Conservation (phyloP, 2,888 invertebrate genomes). For the Sphaeridia pumilis region DNA sequence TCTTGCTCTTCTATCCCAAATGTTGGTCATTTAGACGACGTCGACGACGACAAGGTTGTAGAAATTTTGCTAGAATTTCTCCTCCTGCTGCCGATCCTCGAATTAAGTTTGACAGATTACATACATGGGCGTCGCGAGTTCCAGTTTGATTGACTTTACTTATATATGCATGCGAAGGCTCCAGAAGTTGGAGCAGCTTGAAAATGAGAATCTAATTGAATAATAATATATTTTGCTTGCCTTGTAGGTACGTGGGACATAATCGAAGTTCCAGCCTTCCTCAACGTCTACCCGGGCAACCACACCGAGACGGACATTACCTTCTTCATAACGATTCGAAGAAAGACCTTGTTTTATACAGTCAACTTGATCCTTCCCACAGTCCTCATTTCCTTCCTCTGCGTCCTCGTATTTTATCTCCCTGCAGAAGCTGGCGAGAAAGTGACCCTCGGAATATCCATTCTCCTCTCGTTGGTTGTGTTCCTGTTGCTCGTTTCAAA, state of each 20-base stretch:
- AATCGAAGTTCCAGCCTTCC: slow-evolving; percentile 84
- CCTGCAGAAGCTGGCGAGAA: slow-evolving; percentile 86
- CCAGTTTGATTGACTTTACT: too few relatives aligned
- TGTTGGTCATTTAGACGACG: too few relatives aligned
- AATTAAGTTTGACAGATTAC: too few relatives aligned
- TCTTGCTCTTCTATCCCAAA: too few relatives aligned
- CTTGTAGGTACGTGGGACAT: slow-evolving; percentile 76
- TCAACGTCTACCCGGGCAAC: slow-evolving; percentile 76
- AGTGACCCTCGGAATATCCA: slow-evolving; percentile 85
- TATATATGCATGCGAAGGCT: too few relatives aligned
- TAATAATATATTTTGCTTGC: too few relatives aligned
- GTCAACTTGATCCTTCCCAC: slow-evolving; percentile 98
- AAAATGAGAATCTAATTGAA: too few relatives aligned
- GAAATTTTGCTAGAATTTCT: too few relatives aligned
- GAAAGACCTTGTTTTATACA: slow-evolving; percentile 98
- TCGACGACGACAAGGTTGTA: too few relatives aligned
- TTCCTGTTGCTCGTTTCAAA: slow-evolving; percentile 96
- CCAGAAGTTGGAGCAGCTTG: too few relatives aligned
- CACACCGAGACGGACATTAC: slow-evolving; percentile 93
- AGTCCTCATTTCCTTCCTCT: slow-evolving; percentile 95
- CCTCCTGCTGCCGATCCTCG: too few relatives aligned
- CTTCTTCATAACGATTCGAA: slow-evolving; percentile 87
- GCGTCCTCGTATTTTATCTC: slow-evolving; percentile 94
- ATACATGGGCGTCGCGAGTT: too few relatives aligned
- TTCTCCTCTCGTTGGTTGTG: slow-evolving; percentile 98